Base-by-base conservation (phyloP, 2,888 invertebrate genomes). In the Tetranychus truncatus region DNA sequence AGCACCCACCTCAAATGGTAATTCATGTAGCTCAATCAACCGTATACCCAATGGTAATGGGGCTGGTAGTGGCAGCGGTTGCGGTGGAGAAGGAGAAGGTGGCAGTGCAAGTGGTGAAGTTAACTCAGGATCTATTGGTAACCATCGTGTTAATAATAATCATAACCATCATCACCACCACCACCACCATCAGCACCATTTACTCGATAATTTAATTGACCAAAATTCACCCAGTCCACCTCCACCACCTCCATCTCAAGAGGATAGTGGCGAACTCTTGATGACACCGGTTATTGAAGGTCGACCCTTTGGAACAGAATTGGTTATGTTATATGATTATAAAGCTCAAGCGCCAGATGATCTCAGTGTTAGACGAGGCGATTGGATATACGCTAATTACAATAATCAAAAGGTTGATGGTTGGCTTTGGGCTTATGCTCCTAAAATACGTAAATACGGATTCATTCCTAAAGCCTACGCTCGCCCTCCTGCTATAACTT, bases 381-480 rank as follows among this genome's bases (percentile, higher is more conserved):
- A 95, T 82, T 93, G 93, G 92, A 92, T 95, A 79, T 95, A 94
- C 84, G 94, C 94, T 0, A 94, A 95, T 85, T 86, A 93, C 74
- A 89, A 89, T 80, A 92, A 92, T 85, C 94, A 69, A 55, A 94
- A 92, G 0, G 92, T 91, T 66, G 94, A 92, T 83, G 95, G 95
- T 66, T 95, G 92, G 94, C 91, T 92, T 0, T 95, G 95, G 85
- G 92, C 93, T 11, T 83, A 81, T 76, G 81, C 83, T 8, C 94
- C 93, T 9, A 92, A 92, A 83, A 90, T 91, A 3, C 86, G 92
- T 45, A 91, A 92, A 82, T 94, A 94, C 81, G 95, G 95, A 65
- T 95, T 95, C 84, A 93, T 95, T 78, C 95, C 95, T 76, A 93
- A 93, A 82, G 92, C 93, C 0, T 94, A 94, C 81, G 94, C 94